Percentiles rank a stretch among this genome's conserved stretches.
phyloP scores from a whole-genome alignment of 2,113 vertebrate genomes.

The Procavia capensis region DNA sequence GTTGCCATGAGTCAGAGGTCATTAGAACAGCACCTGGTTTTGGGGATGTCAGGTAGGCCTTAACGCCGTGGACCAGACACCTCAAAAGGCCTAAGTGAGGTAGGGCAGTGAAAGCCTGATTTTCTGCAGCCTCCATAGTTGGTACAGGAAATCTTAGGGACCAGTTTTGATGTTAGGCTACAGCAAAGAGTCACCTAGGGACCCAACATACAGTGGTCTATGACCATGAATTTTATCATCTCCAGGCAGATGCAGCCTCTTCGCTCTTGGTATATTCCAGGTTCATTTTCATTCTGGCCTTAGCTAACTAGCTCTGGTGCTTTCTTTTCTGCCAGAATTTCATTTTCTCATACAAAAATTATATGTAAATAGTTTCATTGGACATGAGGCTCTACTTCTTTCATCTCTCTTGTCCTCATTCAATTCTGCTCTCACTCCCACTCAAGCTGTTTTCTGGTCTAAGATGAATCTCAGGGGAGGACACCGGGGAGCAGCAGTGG shows the following conservation, averaged over 20 bases:
- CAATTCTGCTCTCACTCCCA: neutral
- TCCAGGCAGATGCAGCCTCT: neutral
- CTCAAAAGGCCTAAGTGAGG: neutral
- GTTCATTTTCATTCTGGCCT: slow-evolving; percentile 4
- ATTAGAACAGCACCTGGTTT: too few relatives aligned
- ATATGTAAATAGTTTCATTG: neutral
- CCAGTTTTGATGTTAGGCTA: neutral
- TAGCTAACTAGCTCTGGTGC: neutral
- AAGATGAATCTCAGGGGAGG: neutral
- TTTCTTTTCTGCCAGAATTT: neutral
- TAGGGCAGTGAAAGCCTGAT: neutral
- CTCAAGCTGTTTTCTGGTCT: neutral
- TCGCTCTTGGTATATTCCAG: neutral
- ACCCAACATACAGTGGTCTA: neutral
- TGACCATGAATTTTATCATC: neutral
- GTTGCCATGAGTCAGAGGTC: too few relatives aligned
- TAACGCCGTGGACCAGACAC: neutral
- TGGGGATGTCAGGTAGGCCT: neutral
- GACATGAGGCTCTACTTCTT: neutral
- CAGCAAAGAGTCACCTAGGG: neutral
- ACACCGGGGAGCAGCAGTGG: neutral
- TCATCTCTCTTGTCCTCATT: neutral
- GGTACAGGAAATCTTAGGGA: neutral
- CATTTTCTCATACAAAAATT: neutral
- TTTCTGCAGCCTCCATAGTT: neutral